These are phyloP conservation scores for Drosophila busckii DNA, from an alignment of 1,140 invertebrate genomes.

Conservation along the genomic window DNA sequence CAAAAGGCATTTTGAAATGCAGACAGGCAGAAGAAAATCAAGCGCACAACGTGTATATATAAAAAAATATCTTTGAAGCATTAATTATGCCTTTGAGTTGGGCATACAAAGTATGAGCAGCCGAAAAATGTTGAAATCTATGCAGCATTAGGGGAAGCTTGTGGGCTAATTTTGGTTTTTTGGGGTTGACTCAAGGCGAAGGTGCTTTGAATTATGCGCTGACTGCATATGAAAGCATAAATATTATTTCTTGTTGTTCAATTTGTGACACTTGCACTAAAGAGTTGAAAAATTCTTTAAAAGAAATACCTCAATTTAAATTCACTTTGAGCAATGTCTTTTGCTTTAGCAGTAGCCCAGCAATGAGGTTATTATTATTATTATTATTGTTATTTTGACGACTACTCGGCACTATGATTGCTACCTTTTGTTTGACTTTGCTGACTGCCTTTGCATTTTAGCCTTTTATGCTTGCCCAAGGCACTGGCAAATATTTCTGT, in stretches of 20 bases:
- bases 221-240: constrained; percentile 32
- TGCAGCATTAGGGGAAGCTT: too few species aligned
- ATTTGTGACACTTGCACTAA: constrained; percentile 48
- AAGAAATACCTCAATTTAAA: too few species aligned
- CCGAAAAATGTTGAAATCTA: too few species aligned
- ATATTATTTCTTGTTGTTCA: constrained; percentile 49
- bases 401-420: constrained; percentile 58
- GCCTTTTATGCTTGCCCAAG: constrained; percentile 70
- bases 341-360: neutral
- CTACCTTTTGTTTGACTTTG: constrained; percentile 51
- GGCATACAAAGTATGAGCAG: constrained; percentile 14
- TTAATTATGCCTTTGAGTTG: constrained; percentile 69
- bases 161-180: constrained; percentile 49
- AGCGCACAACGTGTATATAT: constrained; percentile 27
- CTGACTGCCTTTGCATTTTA: constrained; percentile 26
- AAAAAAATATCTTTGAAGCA: constrained; percentile 68
- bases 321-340: too few species aligned
- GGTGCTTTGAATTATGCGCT: constrained; percentile 34
- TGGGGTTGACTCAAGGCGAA: constrained; percentile 8
- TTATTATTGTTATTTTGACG: constrained; percentile 18
- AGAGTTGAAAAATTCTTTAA: constrained; percentile 9
- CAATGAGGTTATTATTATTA: constrained; percentile 8
- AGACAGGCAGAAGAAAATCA: neutral
- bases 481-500: constrained; percentile 74
- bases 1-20: constrained; percentile 32